Evolutionary conservation across 2,888 invertebrate genomes (phyloP).

Genomic region (Saturnia japonica): DNA sequence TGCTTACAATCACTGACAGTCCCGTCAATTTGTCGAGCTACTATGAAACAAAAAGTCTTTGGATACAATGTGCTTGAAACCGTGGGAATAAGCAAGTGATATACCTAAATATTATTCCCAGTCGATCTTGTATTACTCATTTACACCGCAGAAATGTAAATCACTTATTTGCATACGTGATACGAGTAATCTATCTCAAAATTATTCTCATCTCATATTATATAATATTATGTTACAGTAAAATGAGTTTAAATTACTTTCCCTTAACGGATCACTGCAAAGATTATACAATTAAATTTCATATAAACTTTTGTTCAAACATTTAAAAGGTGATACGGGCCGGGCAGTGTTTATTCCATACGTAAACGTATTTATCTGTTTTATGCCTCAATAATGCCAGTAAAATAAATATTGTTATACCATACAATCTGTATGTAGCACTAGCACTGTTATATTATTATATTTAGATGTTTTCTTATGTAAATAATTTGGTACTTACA

Average conservation of each 20-base stretch:
- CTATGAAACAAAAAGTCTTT: too few relatives aligned
- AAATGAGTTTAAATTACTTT: conserved; percentile 15
- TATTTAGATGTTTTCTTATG: too few relatives aligned
- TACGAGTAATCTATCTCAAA: conserved; percentile 30
- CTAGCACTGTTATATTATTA: too few relatives aligned
- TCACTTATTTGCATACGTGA: conserved; percentile 33
- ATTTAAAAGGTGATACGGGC: background rate
- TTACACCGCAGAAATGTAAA: conserved; percentile 37
- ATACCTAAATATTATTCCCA: conserved; percentile 37
- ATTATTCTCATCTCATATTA: conserved; percentile 27
- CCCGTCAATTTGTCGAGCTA: too few relatives aligned
- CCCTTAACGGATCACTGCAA: conserved; percentile 2
- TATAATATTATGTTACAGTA: conserved; percentile 18
- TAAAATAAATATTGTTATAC: too few relatives aligned
- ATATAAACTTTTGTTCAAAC: background rate
- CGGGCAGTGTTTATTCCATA: too few relatives aligned
- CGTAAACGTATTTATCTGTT: too few relatives aligned
- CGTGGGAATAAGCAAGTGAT: background rate
- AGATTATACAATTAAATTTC: background rate
- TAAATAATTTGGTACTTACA: too few relatives aligned
- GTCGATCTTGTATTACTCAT: conserved; percentile 31
- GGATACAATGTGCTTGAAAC: background rate
- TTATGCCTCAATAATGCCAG: too few relatives aligned
- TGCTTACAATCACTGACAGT: too few relatives aligned
- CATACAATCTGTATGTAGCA: too few relatives aligned